Base-by-base conservation (phyloP, 2,113 vertebrate genomes). In the Nothocercus julius region DNA sequence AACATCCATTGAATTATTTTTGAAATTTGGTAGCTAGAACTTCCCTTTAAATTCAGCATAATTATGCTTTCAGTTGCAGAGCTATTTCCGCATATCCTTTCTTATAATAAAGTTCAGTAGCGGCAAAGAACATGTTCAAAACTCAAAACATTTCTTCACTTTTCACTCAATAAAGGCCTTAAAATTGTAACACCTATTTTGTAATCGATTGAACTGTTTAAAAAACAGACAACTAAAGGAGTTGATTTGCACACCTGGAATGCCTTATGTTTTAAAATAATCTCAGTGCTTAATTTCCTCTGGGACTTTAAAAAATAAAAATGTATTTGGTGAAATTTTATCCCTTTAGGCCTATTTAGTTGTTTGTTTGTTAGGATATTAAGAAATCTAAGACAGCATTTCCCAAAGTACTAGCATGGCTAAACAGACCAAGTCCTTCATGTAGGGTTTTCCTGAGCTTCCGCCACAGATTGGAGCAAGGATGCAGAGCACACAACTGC, bases 181-280 rank as follows among this genome's bases (percentile, higher is more conserved):
- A 82, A 84, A 58, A 73, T 73, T 72, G 88, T 66, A 36, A 86
- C 81, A 61, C 32, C 11, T 49, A 7, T 63, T 85, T 80, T 70
- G 42, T 61, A 51, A 16, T 80, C 62, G 11, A n/a, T 15, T 16
- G 7, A 5, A 3, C 8, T 75, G 28, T 81, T 85, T 63, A 61
- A 97, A 88, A 64, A 94, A 82, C 1, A 10, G 44, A 91, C 86
- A 75, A 11, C 9, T 34, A 34, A 87, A 66, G 5, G 13, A 5
- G 3, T 82, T 82, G 4, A 25, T 82, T 87, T 94, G 79, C 47
- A 82, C 63, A 82, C n/a, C 36, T 87, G 58, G 70, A 83, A 54
- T 44, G 24, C 62, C 34, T 61, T 72, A 63, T 30, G 24, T 94
- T 94, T 96, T 61, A 64, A 73, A 87, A 17, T 75, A 85, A 80